Evolutionary conservation across 2,797 vertebrate species (phyloP).

Genomic region (Lophius americanus): DNA sequence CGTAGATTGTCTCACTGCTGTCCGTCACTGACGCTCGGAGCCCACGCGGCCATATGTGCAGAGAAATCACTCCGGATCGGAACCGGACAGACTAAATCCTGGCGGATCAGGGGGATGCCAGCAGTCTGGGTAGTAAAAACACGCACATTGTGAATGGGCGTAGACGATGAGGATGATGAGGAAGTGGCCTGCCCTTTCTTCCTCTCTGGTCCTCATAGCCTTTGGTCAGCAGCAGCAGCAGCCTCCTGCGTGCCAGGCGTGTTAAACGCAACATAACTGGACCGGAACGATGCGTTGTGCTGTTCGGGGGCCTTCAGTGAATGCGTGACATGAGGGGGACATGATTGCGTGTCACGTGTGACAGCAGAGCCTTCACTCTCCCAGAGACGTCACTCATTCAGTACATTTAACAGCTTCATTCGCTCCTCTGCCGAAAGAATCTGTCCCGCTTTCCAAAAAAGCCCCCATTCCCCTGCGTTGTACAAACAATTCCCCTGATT

Average conservation of each 20-base stretch:
- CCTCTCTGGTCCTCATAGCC: conserved; percentile 19
- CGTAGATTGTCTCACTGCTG: too few species aligned
- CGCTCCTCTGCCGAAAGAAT: neutral
- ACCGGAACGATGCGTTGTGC: conserved; percentile 79
- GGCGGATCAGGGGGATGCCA: conserved; percentile 37
- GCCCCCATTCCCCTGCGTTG: too few species aligned
- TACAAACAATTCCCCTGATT: too few species aligned
- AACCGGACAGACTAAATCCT: conserved; percentile 50
- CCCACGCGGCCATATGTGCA: conserved; percentile 57
- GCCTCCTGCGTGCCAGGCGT: conserved; percentile 51
- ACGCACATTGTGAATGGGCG: conserved; percentile 74
- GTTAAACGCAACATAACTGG: conserved; percentile 71
- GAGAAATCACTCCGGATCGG: conserved; percentile 50
- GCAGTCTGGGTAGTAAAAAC: conserved; percentile 55
- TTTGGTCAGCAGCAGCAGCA: conserved; percentile 44
- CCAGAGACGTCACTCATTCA: conserved; percentile 3
- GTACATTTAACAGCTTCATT: conserved; percentile 5
- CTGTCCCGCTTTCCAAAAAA: too few species aligned
- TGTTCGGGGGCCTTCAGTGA: conserved; percentile 67
- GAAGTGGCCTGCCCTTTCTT: conserved; percentile 27
- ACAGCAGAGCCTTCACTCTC: neutral
- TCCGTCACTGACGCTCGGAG: conserved; percentile 30
- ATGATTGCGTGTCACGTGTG: conserved; percentile 39
- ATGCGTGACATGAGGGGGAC: conserved; percentile 65
- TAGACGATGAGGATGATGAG: conserved; percentile 57